Conservation (phyloP, 1,140 invertebrate species). For the Cotesia vestalis region DNA sequence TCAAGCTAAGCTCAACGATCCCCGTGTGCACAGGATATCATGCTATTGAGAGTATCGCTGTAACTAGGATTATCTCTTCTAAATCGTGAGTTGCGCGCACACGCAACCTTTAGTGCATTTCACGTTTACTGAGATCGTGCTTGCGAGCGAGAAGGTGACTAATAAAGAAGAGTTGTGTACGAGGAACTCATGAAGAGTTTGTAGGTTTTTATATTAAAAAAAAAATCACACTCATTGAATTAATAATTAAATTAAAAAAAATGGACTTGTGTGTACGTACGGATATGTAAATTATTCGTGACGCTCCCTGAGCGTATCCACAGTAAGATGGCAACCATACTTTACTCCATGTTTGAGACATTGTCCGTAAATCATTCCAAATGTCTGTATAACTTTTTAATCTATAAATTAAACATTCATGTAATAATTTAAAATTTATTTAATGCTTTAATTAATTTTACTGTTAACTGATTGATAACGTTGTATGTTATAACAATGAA, state of each 20-base stretch:
- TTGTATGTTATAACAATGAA: background rate
- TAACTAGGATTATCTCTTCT: constrained; percentile 57
- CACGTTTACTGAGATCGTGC: constrained; percentile 21
- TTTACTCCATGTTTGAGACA: constrained; percentile 72
- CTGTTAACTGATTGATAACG: constrained; percentile 18
- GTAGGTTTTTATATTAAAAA: background rate
- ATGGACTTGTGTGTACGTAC: constrained; percentile 60
- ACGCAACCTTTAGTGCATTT: constrained; percentile 20
- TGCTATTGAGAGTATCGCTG: constrained; percentile 44
- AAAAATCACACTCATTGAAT: constrained; percentile 6
- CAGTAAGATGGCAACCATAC: constrained; percentile 78
- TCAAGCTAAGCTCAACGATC: constrained; percentile 60
- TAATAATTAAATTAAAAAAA: constrained; percentile 9
- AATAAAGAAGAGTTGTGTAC: constrained; percentile 29
- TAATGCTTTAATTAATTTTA: background rate
- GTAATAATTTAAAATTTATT: background rate
- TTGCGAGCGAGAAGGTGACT: constrained; percentile 32
- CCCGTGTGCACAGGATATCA: constrained; percentile 52
- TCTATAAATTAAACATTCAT: constrained; percentile 58
- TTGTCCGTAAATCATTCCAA: constrained; percentile 75
- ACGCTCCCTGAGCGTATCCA: constrained; percentile 77
- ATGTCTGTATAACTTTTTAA: constrained; percentile 75
- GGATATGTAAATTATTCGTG: constrained; percentile 76
- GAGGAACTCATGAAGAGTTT: constrained; percentile 34
- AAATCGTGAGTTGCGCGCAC: constrained; percentile 40